Conservation (phyloP, 2,113 vertebrate species). For the Bostrychus sinensis region DNA sequence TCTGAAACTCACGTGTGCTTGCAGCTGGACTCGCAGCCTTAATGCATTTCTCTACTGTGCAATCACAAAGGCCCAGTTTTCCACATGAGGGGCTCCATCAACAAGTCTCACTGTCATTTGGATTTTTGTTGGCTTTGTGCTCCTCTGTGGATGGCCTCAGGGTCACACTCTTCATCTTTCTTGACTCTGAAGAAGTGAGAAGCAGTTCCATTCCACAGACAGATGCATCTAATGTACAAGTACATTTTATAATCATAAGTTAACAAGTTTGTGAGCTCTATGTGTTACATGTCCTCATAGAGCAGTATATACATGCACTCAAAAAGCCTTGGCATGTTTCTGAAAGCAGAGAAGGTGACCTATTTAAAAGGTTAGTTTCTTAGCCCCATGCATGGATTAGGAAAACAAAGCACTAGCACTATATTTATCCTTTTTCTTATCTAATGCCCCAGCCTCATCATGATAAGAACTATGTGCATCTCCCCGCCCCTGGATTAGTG, state of each 20-base stretch:
- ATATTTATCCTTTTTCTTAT: conserved; percentile 75
- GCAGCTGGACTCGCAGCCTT: conserved; percentile 3
- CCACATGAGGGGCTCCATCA: conserved; percentile 35
- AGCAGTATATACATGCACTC: conserved; percentile 8
- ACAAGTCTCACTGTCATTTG: conserved; percentile 13
- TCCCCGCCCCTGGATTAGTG: conserved; percentile 63
- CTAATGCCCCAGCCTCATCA: conserved; percentile 62
- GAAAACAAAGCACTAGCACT: conserved; percentile 67
- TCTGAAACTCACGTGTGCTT: conserved; percentile 8
- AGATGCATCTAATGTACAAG: neutral
- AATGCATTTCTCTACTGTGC: conserved; percentile 37
- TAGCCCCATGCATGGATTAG: conserved; percentile 69
- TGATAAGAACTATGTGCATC: conserved; percentile 66
- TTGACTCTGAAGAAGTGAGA: conserved; percentile 14
- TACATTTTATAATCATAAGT: no score
- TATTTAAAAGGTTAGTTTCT: conserved; percentile 78
- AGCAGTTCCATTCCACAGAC: conserved; percentile 23
- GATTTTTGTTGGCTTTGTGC: conserved; percentile 46
- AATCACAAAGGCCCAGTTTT: conserved; percentile 46
- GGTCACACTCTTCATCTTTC: conserved; percentile 40
- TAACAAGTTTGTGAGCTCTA: neutral
- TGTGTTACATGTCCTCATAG: neutral
- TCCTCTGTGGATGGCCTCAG: conserved; percentile 27
- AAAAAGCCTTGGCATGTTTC: conserved; percentile 32
- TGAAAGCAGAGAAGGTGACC: conserved; percentile 69